A percentile compares a stretch with the other conserved stretches of the same genome.
Conservation (phyloP, 2,113 vertebrate species). For the Pandion haliaetus region DNA sequence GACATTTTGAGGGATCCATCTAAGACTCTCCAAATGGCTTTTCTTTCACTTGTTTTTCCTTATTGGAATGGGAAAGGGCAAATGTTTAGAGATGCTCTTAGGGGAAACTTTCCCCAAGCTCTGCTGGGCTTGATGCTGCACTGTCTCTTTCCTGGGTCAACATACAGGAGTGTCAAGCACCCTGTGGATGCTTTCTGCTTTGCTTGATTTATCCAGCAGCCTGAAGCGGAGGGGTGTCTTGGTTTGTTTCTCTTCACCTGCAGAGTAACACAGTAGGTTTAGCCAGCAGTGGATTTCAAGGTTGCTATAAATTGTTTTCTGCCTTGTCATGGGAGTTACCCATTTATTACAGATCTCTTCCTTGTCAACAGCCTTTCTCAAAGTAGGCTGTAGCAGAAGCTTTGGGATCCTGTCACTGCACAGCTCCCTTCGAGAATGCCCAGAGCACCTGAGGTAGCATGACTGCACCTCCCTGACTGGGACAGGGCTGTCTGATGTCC, state of each 20-base stretch:
- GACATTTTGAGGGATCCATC: background rate
- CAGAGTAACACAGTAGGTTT: background rate
- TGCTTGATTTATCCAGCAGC: background rate
- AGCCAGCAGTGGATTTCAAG: constrained; percentile 6
- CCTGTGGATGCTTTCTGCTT: background rate
- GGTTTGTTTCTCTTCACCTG: background rate
- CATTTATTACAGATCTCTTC: constrained; percentile 65
- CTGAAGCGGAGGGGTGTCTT: background rate
- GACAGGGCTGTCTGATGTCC: background rate
- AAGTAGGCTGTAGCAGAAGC: background rate
- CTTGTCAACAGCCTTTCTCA: constrained; percentile 38
- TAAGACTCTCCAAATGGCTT: background rate
- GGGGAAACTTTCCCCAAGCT: background rate
- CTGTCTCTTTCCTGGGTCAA: background rate
- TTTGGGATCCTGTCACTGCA: background rate
- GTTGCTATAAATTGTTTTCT: constrained; percentile 71
- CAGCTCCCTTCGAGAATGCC: background rate
- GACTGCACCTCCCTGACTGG: background rate
- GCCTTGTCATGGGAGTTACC: constrained; percentile 50
- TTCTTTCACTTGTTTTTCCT: background rate
- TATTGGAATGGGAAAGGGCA: background rate
- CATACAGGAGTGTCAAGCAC: background rate
- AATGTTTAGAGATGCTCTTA: background rate
- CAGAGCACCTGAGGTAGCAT: background rate
- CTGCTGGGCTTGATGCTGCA: background rate